These are phyloP conservation scores for Arizona elegans DNA, from an alignment of 2,113 vertebrate species.

Conservation along the genomic window DNA sequence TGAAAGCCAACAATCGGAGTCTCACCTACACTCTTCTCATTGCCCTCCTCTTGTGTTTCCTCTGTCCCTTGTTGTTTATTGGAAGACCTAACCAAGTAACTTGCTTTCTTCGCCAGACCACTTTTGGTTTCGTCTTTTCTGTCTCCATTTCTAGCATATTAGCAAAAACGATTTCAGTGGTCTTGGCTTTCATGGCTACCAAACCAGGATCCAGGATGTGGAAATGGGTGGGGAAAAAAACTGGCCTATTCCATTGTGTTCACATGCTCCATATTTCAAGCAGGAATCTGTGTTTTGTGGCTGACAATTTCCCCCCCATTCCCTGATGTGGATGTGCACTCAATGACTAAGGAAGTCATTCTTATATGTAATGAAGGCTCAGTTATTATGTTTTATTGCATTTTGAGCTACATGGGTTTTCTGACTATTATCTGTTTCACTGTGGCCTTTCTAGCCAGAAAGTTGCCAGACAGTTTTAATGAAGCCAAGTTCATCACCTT, in stretches of 20 bases:
- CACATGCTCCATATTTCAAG: background rate
- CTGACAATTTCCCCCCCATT: background rate
- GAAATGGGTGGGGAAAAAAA: background rate
- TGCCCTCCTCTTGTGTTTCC: background rate
- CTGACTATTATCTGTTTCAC: background rate
- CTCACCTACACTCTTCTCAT: background rate
- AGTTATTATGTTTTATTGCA: background rate
- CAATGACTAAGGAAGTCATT: background rate
- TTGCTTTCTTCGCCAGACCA: background rate
- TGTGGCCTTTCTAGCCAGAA: background rate
- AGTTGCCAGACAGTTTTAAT: background rate
- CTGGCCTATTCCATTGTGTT: background rate
- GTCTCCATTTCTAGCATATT: background rate
- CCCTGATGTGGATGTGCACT: background rate
- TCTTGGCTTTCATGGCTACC: background rate
- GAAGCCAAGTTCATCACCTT: background rate
- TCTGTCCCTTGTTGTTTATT: background rate
- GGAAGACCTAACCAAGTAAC: background rate
- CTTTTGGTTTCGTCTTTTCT: background rate
- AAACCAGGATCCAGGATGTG: background rate
- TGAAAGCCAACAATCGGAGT: background rate
- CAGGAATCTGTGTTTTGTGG: background rate
- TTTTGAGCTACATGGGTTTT: background rate
- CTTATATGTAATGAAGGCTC: background rate
- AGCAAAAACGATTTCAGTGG: background rate